A percentile compares a stretch with the other conserved stretches of the same genome.
phyloP scores from a whole-genome alignment of 1,140 invertebrate genomes.

The Pogonognathellus flavescens region DNA sequence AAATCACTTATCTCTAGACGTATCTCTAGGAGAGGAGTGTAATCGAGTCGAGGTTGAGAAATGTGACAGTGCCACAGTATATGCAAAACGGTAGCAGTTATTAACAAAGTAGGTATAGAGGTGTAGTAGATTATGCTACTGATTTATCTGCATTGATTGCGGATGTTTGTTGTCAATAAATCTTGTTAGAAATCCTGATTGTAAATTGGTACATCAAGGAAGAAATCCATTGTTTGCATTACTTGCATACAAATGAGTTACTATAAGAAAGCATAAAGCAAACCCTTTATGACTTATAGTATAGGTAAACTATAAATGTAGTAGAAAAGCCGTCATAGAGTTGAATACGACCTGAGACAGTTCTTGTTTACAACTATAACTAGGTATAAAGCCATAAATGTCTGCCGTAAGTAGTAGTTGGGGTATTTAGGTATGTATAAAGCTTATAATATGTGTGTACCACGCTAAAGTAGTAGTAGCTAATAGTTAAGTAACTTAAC shows the following conservation, averaged over 20 bases:
- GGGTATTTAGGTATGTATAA: background rate
- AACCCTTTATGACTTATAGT: background rate
- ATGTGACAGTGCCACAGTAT: too few relatives aligned
- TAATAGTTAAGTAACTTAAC: slow-evolving; percentile 14
- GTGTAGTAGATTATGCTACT: too few relatives aligned
- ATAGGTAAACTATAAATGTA: too few relatives aligned
- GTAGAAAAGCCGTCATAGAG: too few relatives aligned
- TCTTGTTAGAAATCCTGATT: slow-evolving; percentile 30
- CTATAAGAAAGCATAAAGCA: background rate
- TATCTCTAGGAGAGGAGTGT: too few relatives aligned
- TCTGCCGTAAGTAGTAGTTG: background rate
- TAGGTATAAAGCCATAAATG: background rate
- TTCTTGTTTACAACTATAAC: background rate
- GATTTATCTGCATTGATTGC: slow-evolving; percentile 15
- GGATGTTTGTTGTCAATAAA: slow-evolving; percentile 43
- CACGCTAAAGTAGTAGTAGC: too few relatives aligned
- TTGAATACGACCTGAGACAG: too few relatives aligned
- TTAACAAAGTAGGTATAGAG: too few relatives aligned
- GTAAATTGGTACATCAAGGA: slow-evolving; percentile 42
- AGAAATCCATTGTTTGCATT: slow-evolving; percentile 5
- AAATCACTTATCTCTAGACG: too few relatives aligned
- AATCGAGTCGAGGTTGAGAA: too few relatives aligned
- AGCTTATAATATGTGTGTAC: background rate
- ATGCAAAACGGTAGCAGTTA: too few relatives aligned
- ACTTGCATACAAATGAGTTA: slow-evolving; percentile 39